Percentiles rank a stretch among this genome's conserved stretches.
These are phyloP conservation scores for Equus przewalskii DNA, from an alignment of 2,113 vertebrate genomes.

Conservation along the genomic window DNA sequence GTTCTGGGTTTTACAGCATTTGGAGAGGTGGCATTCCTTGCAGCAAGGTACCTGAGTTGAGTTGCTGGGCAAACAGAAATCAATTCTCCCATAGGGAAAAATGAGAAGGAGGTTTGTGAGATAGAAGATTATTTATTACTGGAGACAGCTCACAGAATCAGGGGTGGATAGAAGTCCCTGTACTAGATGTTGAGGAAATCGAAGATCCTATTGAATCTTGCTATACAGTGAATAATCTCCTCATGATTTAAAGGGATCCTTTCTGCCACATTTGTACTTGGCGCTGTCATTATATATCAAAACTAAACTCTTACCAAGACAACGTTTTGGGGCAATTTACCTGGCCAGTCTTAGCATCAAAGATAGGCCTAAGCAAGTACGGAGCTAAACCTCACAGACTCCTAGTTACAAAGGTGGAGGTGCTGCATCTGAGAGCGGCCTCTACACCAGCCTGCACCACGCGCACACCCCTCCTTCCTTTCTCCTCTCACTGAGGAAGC, in stretches of 20 bases:
- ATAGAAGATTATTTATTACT: background rate
- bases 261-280: background rate
- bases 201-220: background rate
- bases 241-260: background rate
- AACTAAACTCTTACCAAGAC: background rate
- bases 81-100: background rate
- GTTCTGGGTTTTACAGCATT: background rate
- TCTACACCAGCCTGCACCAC: background rate
- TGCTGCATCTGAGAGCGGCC: background rate
- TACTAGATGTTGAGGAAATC: background rate
- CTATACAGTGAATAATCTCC: background rate
- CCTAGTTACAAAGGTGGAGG: rapidly evolving
- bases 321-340: background rate
- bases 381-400: background rate
- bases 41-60: background rate
- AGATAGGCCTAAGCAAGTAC: background rate
- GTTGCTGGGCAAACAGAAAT: background rate
- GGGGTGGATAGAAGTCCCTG: background rate
- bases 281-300: background rate
- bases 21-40: background rate
- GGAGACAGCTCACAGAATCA: background rate
- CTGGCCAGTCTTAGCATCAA: background rate
- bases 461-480: background rate
- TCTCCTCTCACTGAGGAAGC: background rate
- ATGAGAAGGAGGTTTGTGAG: background rate